Evolutionary conservation across 2,113 vertebrate species (phyloP).

Genomic region (Setophaga kirtlandii): DNA sequence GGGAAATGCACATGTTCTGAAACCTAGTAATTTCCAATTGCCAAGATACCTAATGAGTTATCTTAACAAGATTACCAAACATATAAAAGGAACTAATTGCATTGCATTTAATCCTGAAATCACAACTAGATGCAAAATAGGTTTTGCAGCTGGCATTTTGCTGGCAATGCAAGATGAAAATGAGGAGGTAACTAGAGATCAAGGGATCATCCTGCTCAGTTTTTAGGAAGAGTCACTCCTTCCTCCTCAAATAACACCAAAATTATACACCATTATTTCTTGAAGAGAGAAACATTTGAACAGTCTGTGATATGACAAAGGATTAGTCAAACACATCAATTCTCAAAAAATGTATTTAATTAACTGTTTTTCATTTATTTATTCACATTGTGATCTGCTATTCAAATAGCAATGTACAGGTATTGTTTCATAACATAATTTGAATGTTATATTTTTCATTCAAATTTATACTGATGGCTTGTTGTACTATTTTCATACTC

Average conservation of each 20-base stretch:
- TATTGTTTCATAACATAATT: background rate
- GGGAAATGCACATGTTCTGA: conserved; percentile 67
- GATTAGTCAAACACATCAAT: background rate
- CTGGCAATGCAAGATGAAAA: conserved; percentile 66
- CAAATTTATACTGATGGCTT: background rate
- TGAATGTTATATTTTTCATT: background rate
- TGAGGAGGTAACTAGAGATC: conserved; percentile 65
- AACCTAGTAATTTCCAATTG: conserved; percentile 72
- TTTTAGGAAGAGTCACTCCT: conserved; percentile 59
- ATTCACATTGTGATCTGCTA: background rate
- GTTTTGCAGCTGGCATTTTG: conserved; percentile 71
- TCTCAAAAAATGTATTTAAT: background rate
- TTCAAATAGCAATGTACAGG: background rate
- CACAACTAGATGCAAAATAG: conserved; percentile 67
- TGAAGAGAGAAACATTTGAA: conserved; percentile 20
- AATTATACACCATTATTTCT: conserved; percentile 43
- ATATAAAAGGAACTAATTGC: conserved; percentile 72
- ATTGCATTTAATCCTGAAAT: conserved; percentile 71
- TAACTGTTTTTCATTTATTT: conserved; percentile 8
- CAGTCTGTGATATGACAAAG: conserved; percentile 9
- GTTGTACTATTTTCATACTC: background rate
- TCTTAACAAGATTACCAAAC: conserved; percentile 73
- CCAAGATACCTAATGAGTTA: conserved; percentile 70
- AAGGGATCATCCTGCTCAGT: conserved; percentile 46
- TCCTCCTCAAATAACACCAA: conserved; percentile 41